phyloP scores from a whole-genome alignment of 2,113 vertebrate genomes.

The crab-eating macaque (Macaca fascicularis) region T2T-MFA8v1.1 NC_088379.1:113363001-113363500 shows the following conservation, averaged over 20 bases:
- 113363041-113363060: neutral
- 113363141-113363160: neutral
- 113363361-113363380: too few relatives aligned
- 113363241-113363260: neutral
- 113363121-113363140: neutral
- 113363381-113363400: neutral
- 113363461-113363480: neutral
- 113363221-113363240: neutral
- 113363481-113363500: neutral
- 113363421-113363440: neutral
- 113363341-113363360: neutral
- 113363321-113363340: neutral
- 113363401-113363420: neutral
- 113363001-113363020: neutral
- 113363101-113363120: neutral
- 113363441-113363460: neutral
- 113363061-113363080: neutral
- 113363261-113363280: neutral
- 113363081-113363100: neutral
- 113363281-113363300: neutral
- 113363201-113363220: neutral
- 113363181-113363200: neutral
- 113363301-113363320: neutral
- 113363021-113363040: neutral
- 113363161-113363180: neutral